Evolutionary conservation across 1,140 invertebrate species (phyloP).

Genomic region (Brachionus sp.): DNA sequence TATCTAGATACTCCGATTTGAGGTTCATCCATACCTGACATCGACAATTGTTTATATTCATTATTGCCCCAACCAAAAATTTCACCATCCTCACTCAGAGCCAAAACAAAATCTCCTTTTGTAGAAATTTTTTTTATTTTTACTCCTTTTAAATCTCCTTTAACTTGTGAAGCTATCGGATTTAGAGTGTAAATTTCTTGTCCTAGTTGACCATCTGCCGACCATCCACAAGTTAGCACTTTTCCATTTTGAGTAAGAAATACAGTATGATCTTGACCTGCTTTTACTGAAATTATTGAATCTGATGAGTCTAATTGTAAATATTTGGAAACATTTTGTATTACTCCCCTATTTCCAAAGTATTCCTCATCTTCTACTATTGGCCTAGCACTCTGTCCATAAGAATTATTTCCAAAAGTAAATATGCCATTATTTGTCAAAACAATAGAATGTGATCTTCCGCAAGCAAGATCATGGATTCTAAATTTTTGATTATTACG

Average conservation of each 20-base stretch:
- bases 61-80: slow-evolving; percentile 95
- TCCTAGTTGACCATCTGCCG: slow-evolving; percentile 79
- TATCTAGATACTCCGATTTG: slow-evolving; percentile 49
- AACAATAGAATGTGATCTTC: slow-evolving; percentile 78
- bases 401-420: slow-evolving; percentile 83
- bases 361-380: slow-evolving; percentile 77
- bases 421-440: slow-evolving; percentile 70
- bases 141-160: slow-evolving; percentile 76
- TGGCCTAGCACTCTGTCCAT: slow-evolving; percentile 84
- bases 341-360: slow-evolving; percentile 45
- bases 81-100: slow-evolving; percentile 77
- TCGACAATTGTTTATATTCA: slow-evolving; percentile 79
- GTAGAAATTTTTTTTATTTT: slow-evolving; percentile 76
- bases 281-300: slow-evolving; percentile 64
- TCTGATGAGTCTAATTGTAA: slow-evolving; percentile 33
- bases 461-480: slow-evolving; percentile 70
- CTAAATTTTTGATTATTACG: slow-evolving; percentile 49
- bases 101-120: slow-evolving; percentile 79
- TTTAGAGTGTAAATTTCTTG: slow-evolving; percentile 52
- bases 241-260: slow-evolving; percentile 74
- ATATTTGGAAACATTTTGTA: slow-evolving; percentile 15
- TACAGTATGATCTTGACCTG: slow-evolving; percentile 82
- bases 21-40: slow-evolving; percentile 49
- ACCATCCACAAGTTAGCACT: slow-evolving; percentile 85
- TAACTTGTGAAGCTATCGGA: slow-evolving; percentile 59